Percentiles rank a stretch among this genome's conserved stretches.
Evolutionary conservation across 2,888 invertebrate species (phyloP).

Genomic region (Ctena decussata): DNA sequence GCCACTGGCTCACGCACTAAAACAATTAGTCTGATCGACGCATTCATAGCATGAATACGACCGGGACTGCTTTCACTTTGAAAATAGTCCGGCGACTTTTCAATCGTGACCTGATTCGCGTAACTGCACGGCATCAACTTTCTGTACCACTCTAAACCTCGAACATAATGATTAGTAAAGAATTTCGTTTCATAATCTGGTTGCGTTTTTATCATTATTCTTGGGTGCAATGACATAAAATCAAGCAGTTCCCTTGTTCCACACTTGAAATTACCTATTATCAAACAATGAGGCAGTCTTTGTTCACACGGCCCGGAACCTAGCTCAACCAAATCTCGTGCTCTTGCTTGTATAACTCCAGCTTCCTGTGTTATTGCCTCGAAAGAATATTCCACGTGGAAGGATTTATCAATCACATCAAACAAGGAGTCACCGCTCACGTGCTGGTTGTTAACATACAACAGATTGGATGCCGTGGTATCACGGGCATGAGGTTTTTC

Average conservation of each 20-base stretch:
- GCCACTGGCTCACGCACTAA: conserved; percentile 98
- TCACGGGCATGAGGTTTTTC: too few relatives aligned
- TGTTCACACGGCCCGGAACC: background rate
- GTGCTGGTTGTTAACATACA: too few relatives aligned
- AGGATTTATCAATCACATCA: too few relatives aligned
- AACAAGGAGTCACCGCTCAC: too few relatives aligned
- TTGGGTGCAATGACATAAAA: conserved; percentile 11
- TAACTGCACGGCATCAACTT: conserved; percentile 96
- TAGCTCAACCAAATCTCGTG: background rate
- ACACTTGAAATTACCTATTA: conserved; percentile 1
- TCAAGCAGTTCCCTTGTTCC: conserved; percentile 1
- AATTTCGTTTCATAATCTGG: conserved; percentile 33
- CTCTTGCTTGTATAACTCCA: background rate
- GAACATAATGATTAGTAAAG: conserved; percentile 88
- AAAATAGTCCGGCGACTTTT: conserved; percentile 99
- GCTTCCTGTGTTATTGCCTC: background rate
- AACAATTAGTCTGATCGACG: conserved; percentile 94
- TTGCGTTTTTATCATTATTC: conserved; percentile 24
- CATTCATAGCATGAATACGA: conserved; percentile 97
- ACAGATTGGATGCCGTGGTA: too few relatives aligned
- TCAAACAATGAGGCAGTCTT: background rate
- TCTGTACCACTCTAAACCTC: conserved; percentile 96
- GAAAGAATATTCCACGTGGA: background rate
- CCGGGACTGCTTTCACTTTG: conserved; percentile 97
- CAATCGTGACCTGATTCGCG: conserved; percentile 96